Conservation (phyloP, 2,113 vertebrate species). For the Chunga burmeisteri region DNA sequence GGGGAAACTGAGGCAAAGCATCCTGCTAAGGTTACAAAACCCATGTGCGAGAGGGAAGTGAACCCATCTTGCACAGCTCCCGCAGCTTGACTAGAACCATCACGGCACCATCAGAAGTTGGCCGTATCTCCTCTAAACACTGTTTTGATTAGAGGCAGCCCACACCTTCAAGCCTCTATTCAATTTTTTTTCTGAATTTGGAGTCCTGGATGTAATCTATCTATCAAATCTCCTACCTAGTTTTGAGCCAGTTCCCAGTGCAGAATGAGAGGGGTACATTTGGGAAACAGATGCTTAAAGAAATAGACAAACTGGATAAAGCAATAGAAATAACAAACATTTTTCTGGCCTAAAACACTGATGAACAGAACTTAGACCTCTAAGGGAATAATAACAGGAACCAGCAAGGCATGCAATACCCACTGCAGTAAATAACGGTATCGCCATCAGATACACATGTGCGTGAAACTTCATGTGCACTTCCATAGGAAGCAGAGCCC, state of each 20-base stretch:
- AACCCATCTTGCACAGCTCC: background rate
- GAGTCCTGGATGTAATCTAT: background rate
- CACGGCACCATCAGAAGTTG: background rate
- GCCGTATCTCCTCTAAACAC: background rate
- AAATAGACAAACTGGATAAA: background rate
- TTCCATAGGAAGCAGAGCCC: background rate
- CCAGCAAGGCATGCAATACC: background rate
- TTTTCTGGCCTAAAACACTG: background rate
- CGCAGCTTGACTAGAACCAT: background rate
- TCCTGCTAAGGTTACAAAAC: background rate
- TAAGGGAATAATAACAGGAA: background rate
- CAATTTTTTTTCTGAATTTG: background rate
- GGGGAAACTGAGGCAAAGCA: background rate
- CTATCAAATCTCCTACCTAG: background rate
- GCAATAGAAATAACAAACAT: background rate
- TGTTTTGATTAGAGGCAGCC: background rate
- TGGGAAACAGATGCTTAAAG: background rate
- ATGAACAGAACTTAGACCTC: background rate
- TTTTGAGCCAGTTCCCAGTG: background rate
- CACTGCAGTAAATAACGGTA: background rate
- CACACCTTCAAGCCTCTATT: background rate
- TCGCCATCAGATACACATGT: background rate
- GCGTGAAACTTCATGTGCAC: background rate
- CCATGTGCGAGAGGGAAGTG: background rate
- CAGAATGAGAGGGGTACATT: background rate